Conservation (phyloP, 2,113 vertebrate species). For the Hippoglossus stenolepis region DNA sequence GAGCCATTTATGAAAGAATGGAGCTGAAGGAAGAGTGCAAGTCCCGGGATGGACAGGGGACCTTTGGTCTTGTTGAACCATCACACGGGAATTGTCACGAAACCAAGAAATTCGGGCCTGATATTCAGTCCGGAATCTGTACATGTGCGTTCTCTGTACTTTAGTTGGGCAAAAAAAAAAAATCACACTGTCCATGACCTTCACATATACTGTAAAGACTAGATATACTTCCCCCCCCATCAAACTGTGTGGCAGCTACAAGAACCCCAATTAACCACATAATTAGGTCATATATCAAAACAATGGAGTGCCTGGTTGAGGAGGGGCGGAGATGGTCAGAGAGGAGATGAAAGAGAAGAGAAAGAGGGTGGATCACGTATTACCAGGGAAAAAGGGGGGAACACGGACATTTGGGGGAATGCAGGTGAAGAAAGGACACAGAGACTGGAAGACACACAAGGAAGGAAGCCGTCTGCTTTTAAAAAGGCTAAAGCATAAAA, state of each 20-base stretch:
- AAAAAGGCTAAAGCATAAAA: slow-evolving; percentile 18
- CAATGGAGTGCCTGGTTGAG: slow-evolving; percentile 46
- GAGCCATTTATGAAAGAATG: slow-evolving; percentile 58
- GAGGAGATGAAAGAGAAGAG: slow-evolving; percentile 39
- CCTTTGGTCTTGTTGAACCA: background rate
- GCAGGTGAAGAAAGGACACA: slow-evolving; percentile 1
- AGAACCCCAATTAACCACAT: slow-evolving; percentile 63
- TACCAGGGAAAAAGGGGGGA: background rate
- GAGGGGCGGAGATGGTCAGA: slow-evolving; percentile 34
- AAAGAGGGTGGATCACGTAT: slow-evolving; percentile 9
- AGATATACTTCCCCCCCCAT: slow-evolving; percentile 11
- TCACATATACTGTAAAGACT: background rate
- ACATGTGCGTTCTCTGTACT: too few species aligned
- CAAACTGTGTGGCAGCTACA: slow-evolving; percentile 46
- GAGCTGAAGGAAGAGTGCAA: slow-evolving; percentile 22
- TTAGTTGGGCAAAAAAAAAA: background rate
- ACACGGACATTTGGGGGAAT: background rate
- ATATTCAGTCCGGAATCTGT: background rate
- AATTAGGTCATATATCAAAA: slow-evolving; percentile 73
- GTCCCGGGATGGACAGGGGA: slow-evolving; percentile 22
- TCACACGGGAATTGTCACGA: background rate
- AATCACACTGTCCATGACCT: slow-evolving; percentile 10
- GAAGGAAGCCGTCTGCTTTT: slow-evolving; percentile 15
- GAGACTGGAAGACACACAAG: background rate
- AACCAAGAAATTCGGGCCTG: slow-evolving; percentile 10